Conservation (phyloP, 1,140 invertebrate species). For the Drosophila pseudoananassae region DNA sequence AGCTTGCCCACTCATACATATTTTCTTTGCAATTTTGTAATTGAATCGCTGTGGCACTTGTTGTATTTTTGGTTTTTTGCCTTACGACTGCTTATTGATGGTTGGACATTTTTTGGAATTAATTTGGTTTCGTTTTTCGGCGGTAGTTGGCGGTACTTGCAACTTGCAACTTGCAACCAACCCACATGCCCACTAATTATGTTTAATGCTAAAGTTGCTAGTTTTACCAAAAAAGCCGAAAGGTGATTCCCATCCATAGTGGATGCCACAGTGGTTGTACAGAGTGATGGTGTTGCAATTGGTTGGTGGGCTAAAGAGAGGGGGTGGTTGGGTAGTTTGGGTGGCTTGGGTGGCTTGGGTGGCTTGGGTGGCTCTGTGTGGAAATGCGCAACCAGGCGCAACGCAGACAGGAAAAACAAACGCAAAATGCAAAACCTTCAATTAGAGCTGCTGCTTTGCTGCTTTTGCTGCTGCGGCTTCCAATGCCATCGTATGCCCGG, state of each 20-base stretch:
- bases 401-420: constrained; percentile 65
- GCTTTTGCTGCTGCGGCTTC: constrained; percentile 25
- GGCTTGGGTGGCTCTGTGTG: not conserved
- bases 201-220: constrained; percentile 68
- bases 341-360: not conserved
- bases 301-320: not conserved
- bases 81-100: constrained; percentile 49
- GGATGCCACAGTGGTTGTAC: not conserved
- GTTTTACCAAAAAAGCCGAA: constrained; percentile 31
- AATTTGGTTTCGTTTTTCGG: constrained; percentile 49
- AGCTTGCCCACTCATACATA: not conserved
- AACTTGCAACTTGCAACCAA: constrained; percentile 7
- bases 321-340: not conserved
- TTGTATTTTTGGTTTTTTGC: constrained; percentile 4
- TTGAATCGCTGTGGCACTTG: constrained; percentile 45
- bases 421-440: constrained; percentile 74
- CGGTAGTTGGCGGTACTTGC: not conserved
- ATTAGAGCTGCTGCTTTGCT: constrained; percentile 54
- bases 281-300: not conserved
- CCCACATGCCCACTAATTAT: constrained; percentile 71
- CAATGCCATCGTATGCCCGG: constrained; percentile 71
- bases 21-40: constrained; percentile 71
- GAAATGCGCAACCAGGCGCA: constrained; percentile 57
- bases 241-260: constrained; percentile 11
- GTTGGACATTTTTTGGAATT: constrained; percentile 62